Evolutionary conservation across 2,113 vertebrate species (phyloP), one percentile per base, ranked within the genome.

Genomic region (Isurus oxyrinchus): DNA sequence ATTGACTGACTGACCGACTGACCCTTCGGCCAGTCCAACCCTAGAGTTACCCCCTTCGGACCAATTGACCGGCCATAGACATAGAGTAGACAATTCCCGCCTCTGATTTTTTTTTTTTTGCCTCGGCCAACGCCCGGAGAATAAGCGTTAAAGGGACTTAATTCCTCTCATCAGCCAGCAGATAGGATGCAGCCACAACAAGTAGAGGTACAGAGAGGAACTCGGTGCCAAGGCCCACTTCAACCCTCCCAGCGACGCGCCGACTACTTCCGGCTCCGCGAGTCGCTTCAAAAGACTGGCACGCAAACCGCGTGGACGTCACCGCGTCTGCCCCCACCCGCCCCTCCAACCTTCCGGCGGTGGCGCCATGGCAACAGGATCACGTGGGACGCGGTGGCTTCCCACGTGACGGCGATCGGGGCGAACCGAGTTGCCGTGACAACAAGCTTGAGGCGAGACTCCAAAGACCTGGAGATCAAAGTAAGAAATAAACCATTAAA

Each of bases 181-280:
- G 13, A 31, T 27, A 55, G 31, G 57, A 59, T 5, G 4, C 88
- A 59, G 55, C 55, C 25, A 2, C 55, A 49, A 49, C 44, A 49
- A 49, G 44, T 49, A 49, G 10, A 40, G 8, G 11, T 2, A 4
- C 84, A 27, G 53, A 55, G 6, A 57, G 5, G 1, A 13, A 13
- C 8, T 31, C 31, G 31, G 0, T 11, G n/a, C 40, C 5, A 5
- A 16, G 90, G 35, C 90, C 90, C 59, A 40, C 3, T 8, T 21
- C 90, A 63, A 63, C 40, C 44, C 44, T 49, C 66, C 23, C 67
- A 16, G 25, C 44, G 2, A 19, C 10, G 55, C 55, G 13, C 14
- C n/a, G n/a, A 67, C 63, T 3, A 95, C 67, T 95, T 95, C 94
- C 94, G 94, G 94, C 94, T 35, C 44, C 13, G 66, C 66, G n/a